Evolutionary conservation across 2,888 invertebrate genomes (phyloP).

Genomic region (Euzophera pinguis): DNA sequence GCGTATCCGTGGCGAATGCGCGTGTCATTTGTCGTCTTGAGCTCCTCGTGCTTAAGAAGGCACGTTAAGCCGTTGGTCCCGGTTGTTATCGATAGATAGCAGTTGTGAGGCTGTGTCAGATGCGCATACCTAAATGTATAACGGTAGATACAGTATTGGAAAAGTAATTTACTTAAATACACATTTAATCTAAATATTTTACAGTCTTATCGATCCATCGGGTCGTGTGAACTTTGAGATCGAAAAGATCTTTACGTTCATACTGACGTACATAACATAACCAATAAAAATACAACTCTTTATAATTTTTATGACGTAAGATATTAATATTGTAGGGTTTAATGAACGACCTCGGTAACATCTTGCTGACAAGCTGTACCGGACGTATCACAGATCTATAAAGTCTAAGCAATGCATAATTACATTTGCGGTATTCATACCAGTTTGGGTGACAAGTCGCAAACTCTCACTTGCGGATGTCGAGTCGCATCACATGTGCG

Average conservation of each 20-base stretch:
- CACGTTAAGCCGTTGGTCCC: too few relatives aligned
- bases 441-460: conserved; percentile 74
- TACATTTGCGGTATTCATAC: conserved; percentile 63
- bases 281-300: conserved; percentile 9
- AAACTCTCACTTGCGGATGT: conserved; percentile 76
- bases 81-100: too few relatives aligned
- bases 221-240: conserved; percentile 7
- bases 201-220: not conserved
- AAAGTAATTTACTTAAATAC: too few relatives aligned
- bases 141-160: too few relatives aligned
- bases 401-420: conserved; percentile 55
- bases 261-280: not conserved
- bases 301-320: conserved; percentile 24
- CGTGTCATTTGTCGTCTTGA: too few relatives aligned
- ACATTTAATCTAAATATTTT: too few relatives aligned
- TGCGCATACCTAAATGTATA: too few relatives aligned
- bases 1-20: too few relatives aligned
- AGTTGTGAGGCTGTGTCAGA: too few relatives aligned
- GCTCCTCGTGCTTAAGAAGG: too few relatives aligned
- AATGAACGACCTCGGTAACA: conserved; percentile 63
- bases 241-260: not conserved
- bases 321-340: conserved; percentile 45
- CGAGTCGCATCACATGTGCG: conserved; percentile 63
- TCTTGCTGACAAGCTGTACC: conserved; percentile 54
- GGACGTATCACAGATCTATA: conserved; percentile 52